These are phyloP conservation scores for Stegastes partitus DNA, from an alignment of 2,113 vertebrate genomes.

Conservation along the genomic window DNA sequence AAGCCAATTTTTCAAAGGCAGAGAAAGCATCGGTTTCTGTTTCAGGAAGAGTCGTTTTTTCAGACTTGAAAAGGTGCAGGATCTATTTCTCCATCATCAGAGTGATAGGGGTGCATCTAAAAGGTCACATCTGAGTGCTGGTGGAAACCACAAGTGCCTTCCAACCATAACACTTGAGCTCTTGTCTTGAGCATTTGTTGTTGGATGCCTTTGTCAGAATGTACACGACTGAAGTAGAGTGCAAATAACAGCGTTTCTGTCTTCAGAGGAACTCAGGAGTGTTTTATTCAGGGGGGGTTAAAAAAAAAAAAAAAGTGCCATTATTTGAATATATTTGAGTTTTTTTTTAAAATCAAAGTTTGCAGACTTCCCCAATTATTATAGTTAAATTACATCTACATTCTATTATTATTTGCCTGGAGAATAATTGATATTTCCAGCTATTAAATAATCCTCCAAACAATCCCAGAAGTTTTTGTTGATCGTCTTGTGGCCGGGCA, in stretches of 20 bases:
- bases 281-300: background rate
- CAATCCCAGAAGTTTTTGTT: constrained; percentile 4
- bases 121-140: constrained; percentile 86
- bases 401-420: background rate
- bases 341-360: background rate
- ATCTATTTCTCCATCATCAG: constrained; percentile 85
- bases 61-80: constrained; percentile 88
- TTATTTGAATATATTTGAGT: constrained; percentile 1
- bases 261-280: constrained; percentile 16
- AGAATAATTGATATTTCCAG: background rate
- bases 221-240: constrained; percentile 61
- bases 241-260: constrained; percentile 46
- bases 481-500: constrained; percentile 23
- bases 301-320: background rate
- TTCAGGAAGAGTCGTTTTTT: constrained; percentile 85
- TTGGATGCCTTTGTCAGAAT: constrained; percentile 71
- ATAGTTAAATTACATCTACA: background rate
- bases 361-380: background rate
- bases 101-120: constrained; percentile 85
- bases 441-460: background rate
- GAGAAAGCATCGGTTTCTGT: constrained; percentile 87
- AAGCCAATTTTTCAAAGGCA: constrained; percentile 90
- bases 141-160: constrained; percentile 81
- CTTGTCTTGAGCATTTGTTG: constrained; percentile 79
- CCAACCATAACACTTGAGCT: constrained; percentile 81